Percentiles rank a stretch among this genome's conserved stretches.
These are phyloP conservation scores for Lasiurus borealis DNA, from an alignment of 2,113 vertebrate genomes.

Conservation along the genomic window DNA sequence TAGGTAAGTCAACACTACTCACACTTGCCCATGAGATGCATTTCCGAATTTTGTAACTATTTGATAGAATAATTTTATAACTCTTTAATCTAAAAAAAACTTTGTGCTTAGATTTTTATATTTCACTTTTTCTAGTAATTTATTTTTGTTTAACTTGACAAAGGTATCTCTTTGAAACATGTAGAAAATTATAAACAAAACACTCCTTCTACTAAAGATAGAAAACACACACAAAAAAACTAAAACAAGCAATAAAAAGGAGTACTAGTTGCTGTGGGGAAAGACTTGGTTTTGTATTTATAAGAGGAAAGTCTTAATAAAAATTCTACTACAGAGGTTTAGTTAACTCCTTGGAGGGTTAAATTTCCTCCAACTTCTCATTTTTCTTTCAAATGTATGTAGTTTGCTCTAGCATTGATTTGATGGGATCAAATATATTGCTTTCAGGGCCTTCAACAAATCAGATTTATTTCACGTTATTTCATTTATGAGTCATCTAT, in stretches of 20 bases:
- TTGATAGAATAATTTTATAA: not conserved
- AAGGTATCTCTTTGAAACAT: not conserved
- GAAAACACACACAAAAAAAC: not conserved
- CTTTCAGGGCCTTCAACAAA: not conserved
- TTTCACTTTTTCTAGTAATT: constrained; percentile 40
- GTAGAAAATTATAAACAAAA: not conserved
- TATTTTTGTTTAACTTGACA: not conserved
- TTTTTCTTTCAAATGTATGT: not conserved
- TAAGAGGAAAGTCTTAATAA: not conserved
- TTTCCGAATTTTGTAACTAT: not conserved
- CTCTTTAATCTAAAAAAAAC: not conserved
- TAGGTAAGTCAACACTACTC: not conserved
- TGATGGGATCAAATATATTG: not conserved
- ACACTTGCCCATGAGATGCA: not conserved
- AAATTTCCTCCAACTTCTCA: not conserved
- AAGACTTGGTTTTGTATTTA: not conserved
- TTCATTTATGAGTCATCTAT: constrained; percentile 54
- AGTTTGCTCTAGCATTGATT: not conserved
- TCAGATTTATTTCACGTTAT: not conserved
- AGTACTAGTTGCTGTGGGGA: not conserved
- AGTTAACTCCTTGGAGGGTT: not conserved
- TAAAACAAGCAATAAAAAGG: not conserved
- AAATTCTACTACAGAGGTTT: not conserved
- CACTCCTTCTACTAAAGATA: not conserved
- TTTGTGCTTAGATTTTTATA: not conserved